Base-by-base conservation (phyloP, 2,113 vertebrate species). In the Mus pahari region DNA sequence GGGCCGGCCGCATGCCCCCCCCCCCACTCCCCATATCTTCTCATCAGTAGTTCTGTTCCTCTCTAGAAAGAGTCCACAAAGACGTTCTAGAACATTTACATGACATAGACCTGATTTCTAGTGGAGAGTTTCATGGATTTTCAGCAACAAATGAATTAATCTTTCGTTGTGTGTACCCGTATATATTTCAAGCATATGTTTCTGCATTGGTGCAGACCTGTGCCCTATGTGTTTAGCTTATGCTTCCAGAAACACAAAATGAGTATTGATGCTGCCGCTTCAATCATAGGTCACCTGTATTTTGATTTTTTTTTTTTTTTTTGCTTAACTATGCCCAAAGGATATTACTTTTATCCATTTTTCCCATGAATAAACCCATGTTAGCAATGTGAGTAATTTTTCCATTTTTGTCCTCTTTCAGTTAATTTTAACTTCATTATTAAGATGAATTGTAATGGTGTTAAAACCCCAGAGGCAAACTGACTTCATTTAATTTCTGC, bases 381-480 rank as follows among this genome's bases (percentile, higher is more conserved):
- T 68, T 95, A 91, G 58, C 53, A 92, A 22, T 81, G 33, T 66
- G 42, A 95, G n/a, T 26, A 13, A 86, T 93, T 91, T 83, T 94
- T 92, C 33, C n/a, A 78, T 95, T 97, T 97, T 97, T 96, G 16
- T 96, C 93, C 95, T 95, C 81, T 98, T 98, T 98, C 96, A 97
- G 82, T 98, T 98, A 98, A 98, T 98, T 98, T 98, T 97, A 97
- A 97, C 94, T 98, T 98, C 92, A 97, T 98, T 98, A 98, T 98
- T 98, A 98, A 98, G 97, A 98, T 97, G 96, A 98, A 98, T 98
- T 97, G 53, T 96, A 98, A 97, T 97, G 93, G 97, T 97, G 89
- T 97, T 96, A 97, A 98, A 98, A 95, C 96, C 95, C 97, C 92
- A 97, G 97, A 97, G 98, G 98, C 62, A 50, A 97, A 96, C 71